phyloP scores from a whole-genome alignment of 2,797 vertebrate species.

The Peromyscus attwateri region DNA sequence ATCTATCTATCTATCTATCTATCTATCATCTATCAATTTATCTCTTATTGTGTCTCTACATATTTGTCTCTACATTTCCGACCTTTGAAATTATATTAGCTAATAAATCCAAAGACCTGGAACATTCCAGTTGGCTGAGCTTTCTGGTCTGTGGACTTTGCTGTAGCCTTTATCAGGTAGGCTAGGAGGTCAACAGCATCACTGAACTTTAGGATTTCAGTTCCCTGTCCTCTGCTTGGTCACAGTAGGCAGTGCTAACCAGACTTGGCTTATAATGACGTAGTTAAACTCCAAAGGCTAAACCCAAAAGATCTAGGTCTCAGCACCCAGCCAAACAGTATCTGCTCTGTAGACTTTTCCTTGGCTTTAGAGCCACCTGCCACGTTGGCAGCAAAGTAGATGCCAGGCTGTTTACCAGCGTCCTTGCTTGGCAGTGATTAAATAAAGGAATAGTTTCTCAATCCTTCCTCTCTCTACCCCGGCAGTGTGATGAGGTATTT shows the following conservation, averaged over 20 bases:
- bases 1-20: too few species aligned
- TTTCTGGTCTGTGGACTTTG: neutral
- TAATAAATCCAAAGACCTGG: neutral
- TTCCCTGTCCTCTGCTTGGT: neutral
- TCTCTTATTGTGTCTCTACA: neutral
- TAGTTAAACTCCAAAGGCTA: neutral
- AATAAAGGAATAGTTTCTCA: conserved; percentile 52
- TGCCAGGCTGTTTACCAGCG: conserved; percentile 40
- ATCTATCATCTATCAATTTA: neutral
- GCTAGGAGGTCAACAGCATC: neutral
- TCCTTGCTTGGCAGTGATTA: conserved; percentile 35
- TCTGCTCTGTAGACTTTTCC: neutral
- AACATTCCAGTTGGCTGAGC: neutral
- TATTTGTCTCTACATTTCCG: neutral
- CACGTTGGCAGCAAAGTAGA: neutral
- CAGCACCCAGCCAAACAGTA: conserved; percentile 6
- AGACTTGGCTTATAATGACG: neutral
- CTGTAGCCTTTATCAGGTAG: neutral
- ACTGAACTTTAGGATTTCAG: neutral
- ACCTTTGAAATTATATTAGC: neutral
- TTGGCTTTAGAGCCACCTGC: conserved; percentile 6
- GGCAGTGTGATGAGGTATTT: neutral
- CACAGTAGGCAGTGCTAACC: neutral
- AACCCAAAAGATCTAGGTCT: neutral
- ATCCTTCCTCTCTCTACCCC: neutral